These are phyloP conservation scores for Melanerpes aurifrons DNA, from an alignment of 2,113 vertebrate species.

Conservation along the genomic window DNA sequence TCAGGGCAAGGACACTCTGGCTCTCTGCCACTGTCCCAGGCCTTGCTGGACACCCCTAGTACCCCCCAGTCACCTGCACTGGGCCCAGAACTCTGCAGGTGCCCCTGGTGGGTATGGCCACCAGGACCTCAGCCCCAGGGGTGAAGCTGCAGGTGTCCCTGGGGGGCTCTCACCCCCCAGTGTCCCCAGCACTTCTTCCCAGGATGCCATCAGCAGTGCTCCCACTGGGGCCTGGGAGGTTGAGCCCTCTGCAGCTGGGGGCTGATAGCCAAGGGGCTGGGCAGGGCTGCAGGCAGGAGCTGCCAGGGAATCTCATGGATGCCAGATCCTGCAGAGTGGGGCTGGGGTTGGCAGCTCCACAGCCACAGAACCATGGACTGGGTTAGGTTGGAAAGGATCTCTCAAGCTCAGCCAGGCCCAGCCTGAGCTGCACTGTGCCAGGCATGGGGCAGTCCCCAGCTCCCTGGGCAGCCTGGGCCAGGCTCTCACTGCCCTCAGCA, in stretches of 20 bases:
- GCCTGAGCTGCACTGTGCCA: no score
- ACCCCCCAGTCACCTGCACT: not conserved
- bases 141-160: not conserved
- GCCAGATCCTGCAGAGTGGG: not conserved
- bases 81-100: not conserved
- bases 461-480: no score
- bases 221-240: not conserved
- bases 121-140: not conserved
- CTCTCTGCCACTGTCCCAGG: rapidly evolving
- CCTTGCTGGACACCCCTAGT: not conserved
- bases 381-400: not conserved
- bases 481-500: no score
- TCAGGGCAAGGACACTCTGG: not conserved
- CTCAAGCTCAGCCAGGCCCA: not conserved
- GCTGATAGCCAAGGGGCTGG: not conserved
- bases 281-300: not conserved
- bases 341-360: not conserved
- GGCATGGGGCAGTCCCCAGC: no score
- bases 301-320: not conserved
- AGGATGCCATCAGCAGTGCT: not conserved
- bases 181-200: not conserved
- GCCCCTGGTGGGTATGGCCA: not conserved
- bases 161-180: not conserved
- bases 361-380: not conserved
- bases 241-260: not conserved